A percentile compares a stretch with the other conserved stretches of the same genome.
phyloP scores from a whole-genome alignment of 2,797 vertebrate species.

The Hypotaenidia okinawae region DNA sequence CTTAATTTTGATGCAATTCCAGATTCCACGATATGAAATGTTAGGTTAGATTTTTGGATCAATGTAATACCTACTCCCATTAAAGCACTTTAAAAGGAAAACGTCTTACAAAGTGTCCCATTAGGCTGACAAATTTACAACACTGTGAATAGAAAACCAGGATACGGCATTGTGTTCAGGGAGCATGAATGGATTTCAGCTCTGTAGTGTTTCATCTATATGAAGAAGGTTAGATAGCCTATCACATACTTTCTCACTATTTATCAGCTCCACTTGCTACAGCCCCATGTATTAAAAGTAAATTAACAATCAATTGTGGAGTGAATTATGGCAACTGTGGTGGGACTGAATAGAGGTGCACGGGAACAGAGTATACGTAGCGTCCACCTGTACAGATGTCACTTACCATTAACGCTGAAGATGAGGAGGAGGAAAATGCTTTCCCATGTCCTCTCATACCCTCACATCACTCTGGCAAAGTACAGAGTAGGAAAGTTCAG shows the following conservation, averaged over 20 bases:
- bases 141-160: constrained; percentile 64
- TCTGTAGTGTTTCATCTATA: constrained; percentile 55
- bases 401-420: constrained; percentile 61
- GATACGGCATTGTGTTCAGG: constrained; percentile 54
- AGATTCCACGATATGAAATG: constrained; percentile 57
- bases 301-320: constrained; percentile 73
- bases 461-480: background rate
- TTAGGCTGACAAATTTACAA: constrained; percentile 81
- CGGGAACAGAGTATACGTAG: constrained; percentile 31
- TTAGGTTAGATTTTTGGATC: constrained; percentile 74
- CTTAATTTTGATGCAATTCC: constrained; percentile 44
- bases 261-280: constrained; percentile 60
- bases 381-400: constrained; percentile 37
- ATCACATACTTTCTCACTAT: constrained; percentile 55
- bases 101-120: constrained; percentile 79
- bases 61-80: constrained; percentile 74
- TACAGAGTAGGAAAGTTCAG: background rate
- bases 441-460: background rate
- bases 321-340: constrained; percentile 70
- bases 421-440: constrained; percentile 40
- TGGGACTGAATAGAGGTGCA: constrained; percentile 45
- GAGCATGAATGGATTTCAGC: constrained; percentile 66
- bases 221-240: constrained; percentile 61
- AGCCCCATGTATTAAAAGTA: constrained; percentile 53
- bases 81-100: constrained; percentile 81